phyloP scores from a whole-genome alignment of 2,113 vertebrate genomes.

The Cyanoliseus patagonus region DNA sequence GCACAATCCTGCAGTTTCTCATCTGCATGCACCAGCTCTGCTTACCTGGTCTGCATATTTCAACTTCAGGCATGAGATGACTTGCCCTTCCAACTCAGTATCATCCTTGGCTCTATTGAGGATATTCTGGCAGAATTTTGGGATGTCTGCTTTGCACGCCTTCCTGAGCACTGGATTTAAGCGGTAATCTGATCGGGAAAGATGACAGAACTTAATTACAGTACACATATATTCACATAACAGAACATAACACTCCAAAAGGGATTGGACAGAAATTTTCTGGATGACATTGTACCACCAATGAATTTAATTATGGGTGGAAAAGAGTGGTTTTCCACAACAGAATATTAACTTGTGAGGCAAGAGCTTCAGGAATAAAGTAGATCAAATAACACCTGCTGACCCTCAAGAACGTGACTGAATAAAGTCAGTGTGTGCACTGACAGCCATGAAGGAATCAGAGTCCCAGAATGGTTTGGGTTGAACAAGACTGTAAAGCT shows the following conservation, averaged over 20 bases:
- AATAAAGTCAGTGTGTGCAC: neutral
- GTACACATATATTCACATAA: neutral
- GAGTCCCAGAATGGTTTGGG: neutral
- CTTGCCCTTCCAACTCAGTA: conserved; percentile 92
- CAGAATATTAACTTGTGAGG: neutral
- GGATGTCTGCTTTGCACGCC: conserved; percentile 97
- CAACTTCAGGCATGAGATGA: conserved; percentile 95
- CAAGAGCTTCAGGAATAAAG: neutral
- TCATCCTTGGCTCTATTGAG: conserved; percentile 90
- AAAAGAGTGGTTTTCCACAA: neutral
- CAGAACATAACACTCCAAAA: neutral
- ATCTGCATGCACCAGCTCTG: neutral
- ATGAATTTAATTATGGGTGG: neutral
- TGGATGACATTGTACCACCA: neutral
- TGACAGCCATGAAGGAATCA: neutral
- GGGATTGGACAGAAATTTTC: neutral
- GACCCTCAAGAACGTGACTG: neutral
- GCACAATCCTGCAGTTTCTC: neutral
- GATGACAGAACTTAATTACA: neutral
- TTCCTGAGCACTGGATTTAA: conserved; percentile 94
- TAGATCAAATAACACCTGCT: neutral
- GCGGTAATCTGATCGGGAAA: conserved; percentile 84
- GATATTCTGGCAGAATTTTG: conserved; percentile 93
- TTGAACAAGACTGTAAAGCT: neutral
- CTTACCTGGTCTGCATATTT: conserved; percentile 96